Evolutionary conservation across 2,797 vertebrate species (phyloP), one percentile per base, ranked within the genome.

Genomic region (Etheostoma perlongum): DNA sequence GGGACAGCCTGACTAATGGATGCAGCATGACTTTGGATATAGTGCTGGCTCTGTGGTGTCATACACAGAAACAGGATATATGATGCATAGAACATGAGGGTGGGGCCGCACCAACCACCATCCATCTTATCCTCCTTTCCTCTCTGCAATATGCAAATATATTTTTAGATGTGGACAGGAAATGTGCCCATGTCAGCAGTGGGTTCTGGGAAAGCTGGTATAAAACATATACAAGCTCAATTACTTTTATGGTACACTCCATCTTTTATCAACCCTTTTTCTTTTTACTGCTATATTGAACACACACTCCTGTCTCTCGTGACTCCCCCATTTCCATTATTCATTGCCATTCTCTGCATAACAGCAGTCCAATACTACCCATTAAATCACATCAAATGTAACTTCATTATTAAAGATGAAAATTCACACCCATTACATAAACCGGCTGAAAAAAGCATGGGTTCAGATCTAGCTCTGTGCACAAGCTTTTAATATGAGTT

Each of bases 1-100:
- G 81, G 88, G 89, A 81, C 90, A 88, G 60, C 19, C 79, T 75
- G 80, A 89, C 78, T 74, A 83, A 87, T 79, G 84, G 74, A 86
- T 47, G 52, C 80, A 53, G 64, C 66, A 66, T 79, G 74, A 78
- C 64, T 77, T 60, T 51, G 74, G 72, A 40, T 54, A 12, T 40
- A 42, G 57, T 64, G 60, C 21, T 68, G 60, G 40, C 66, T 74
- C 19, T 67, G 33, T 72, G 47, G 74, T 77, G 71, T 80, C 75
- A 67, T 14, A 48, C 70, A 58, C 71, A 76, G 66, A 75, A 65
- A 86, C 75, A 72, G 58, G 74, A 81, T 57, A 58, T 78, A 63
- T 57, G 74, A 77, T 85, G 78, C 75, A 46, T 57, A 75, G 71
- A 74, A 67, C 42, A 68, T 51, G 54, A 84, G 71, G 87, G 64